phyloP scores from a whole-genome alignment of 2,797 vertebrate genomes.

The Sphenopsis melanotis region DNA sequence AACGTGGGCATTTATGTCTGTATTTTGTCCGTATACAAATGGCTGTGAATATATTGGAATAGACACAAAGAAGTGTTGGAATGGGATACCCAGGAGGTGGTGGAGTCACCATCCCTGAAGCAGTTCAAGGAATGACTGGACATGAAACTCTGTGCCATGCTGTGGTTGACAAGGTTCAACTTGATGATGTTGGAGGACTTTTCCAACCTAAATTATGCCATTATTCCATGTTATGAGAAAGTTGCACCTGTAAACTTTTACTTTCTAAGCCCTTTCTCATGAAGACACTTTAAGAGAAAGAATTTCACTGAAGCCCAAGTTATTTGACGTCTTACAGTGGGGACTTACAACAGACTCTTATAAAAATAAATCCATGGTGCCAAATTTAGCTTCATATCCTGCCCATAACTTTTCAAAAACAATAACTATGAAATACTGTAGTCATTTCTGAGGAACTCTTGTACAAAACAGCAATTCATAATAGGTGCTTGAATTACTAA shows the following conservation, averaged over 20 bases:
- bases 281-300: neutral
- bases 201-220: neutral
- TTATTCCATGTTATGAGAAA: neutral
- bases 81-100: no score
- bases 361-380: neutral
- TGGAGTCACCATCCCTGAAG: neutral
- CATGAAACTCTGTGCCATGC: neutral
- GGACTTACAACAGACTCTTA: neutral
- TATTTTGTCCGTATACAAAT: neutral
- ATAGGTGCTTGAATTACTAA: neutral
- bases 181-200: neutral
- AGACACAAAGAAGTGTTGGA: neutral
- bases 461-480: neutral
- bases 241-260: neutral
- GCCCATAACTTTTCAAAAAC: neutral
- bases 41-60: neutral
- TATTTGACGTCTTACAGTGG: rapidly evolving
- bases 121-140: neutral
- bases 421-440: neutral
- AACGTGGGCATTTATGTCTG: neutral
- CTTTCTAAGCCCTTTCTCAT: neutral
- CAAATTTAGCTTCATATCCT: neutral
- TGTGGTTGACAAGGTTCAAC: neutral
- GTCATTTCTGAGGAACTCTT: neutral
- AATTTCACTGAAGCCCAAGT: neutral